phyloP scores from a whole-genome alignment of 2,113 vertebrate genomes.

The Gymnobelideus leadbeateri region DNA sequence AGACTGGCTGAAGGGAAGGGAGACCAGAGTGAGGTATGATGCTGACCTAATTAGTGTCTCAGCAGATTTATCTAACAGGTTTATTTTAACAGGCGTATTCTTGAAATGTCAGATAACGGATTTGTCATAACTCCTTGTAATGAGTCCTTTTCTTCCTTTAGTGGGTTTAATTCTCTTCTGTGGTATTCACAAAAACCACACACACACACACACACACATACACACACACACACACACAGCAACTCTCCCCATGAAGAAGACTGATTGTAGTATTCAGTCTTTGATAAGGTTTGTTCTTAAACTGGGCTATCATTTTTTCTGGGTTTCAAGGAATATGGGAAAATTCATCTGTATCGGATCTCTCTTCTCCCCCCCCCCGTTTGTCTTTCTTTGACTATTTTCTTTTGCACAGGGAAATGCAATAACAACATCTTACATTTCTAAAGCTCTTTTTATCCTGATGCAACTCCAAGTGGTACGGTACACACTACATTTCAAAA shows the following conservation, averaged over 20 bases:
- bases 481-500: conserved; percentile 75
- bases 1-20: conserved; percentile 68
- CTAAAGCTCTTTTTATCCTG: conserved; percentile 72
- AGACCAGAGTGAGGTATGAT: conserved; percentile 77
- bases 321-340: conserved; percentile 69
- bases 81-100: conserved; percentile 85
- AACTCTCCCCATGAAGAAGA: conserved; percentile 64
- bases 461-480: conserved; percentile 39
- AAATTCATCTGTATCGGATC: conserved; percentile 62
- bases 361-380: conserved; percentile 53
- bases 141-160: conserved; percentile 81
- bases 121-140: conserved; percentile 83
- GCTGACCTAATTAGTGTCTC: conserved; percentile 83
- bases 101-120: conserved; percentile 83
- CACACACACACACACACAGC: not conserved
- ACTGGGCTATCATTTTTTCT: conserved; percentile 63
- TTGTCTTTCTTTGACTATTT: conserved; percentile 78
- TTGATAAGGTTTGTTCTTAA: conserved; percentile 79
- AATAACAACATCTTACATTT: conserved; percentile 76
- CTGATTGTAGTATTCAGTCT: conserved; percentile 72
- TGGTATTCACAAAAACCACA: conserved; percentile 64
- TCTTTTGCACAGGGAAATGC: conserved; percentile 75
- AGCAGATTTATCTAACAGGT: conserved; percentile 84
- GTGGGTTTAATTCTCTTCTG: conserved; percentile 80
- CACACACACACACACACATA: not conserved